phyloP scores from a whole-genome alignment of 1,140 invertebrate genomes.

The Thalassaphorura encarpata region DNA sequence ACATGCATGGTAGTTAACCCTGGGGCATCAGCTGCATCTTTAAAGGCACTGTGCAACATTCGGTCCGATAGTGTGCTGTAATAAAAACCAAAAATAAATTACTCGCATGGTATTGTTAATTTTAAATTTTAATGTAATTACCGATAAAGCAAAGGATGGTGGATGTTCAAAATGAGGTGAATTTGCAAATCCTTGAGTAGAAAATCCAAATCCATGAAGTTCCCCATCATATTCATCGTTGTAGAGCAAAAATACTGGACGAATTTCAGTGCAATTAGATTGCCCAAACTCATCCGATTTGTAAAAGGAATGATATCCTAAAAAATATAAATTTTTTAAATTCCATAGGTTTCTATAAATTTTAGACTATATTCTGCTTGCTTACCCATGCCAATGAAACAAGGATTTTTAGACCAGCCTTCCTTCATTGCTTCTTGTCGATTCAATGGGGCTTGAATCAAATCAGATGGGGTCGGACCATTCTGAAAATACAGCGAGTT shows the following conservation, averaged over 20 bases:
- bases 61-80: neutral
- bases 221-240: constrained; percentile 2
- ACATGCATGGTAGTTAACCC: constrained; percentile 16
- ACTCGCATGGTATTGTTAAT: neutral
- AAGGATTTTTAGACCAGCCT: constrained; percentile 6
- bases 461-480: constrained; percentile 4
- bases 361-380: no score
- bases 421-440: neutral
- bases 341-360: neutral
- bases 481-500: constrained; percentile 5
- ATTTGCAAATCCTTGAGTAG: neutral
- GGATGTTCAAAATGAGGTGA: constrained; percentile 9
- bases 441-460: constrained; percentile 1
- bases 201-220: constrained; percentile 13
- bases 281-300: neutral
- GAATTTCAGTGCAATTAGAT: neutral
- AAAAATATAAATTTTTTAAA: neutral
- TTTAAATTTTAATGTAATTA: neutral
- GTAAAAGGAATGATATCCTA: constrained; percentile 11
- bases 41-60: neutral
- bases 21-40: neutral
- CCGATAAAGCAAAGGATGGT: constrained; percentile 1
- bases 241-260: constrained; percentile 13
- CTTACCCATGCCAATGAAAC: constrained; percentile 15
- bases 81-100: neutral